Evolutionary conservation across 2,797 vertebrate genomes (phyloP).

Genomic region (Melanogrammus aeglefinus): DNA sequence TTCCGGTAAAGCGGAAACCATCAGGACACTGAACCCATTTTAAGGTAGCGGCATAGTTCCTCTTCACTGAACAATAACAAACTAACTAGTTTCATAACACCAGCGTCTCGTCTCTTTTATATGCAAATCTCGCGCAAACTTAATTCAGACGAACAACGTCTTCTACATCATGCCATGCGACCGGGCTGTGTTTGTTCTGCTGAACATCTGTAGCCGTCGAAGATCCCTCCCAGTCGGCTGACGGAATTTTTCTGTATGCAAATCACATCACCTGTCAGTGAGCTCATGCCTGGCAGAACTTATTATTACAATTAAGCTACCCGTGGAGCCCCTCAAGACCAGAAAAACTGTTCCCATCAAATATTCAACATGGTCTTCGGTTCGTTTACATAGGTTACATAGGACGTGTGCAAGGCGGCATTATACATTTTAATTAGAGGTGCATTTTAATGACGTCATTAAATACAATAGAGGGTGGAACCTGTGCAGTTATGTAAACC

Average conservation of each 20-base stretch:
- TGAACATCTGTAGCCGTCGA: neutral
- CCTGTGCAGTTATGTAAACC: neutral
- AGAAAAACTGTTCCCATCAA: neutral
- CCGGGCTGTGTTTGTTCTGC: neutral
- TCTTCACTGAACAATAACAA: constrained; percentile 2
- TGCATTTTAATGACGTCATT: neutral
- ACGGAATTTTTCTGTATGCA: neutral
- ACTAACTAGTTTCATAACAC: neutral
- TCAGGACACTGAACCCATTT: neutral
- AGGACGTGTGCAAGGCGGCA: neutral
- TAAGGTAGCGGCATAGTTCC: neutral
- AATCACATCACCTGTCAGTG: neutral
- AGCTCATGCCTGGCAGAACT: neutral
- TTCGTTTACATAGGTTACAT: neutral
- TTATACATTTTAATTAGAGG: neutral
- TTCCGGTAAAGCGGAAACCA: neutral
- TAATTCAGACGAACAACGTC: too few species aligned
- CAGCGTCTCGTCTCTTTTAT: neutral
- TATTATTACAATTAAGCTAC: neutral
- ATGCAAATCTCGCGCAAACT: neutral
- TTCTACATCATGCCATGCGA: neutral
- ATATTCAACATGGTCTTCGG: neutral
- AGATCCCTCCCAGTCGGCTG: too few species aligned
- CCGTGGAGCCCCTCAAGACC: neutral
- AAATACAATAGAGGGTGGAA: neutral